These are phyloP conservation scores for Nannospalax galili DNA, from an alignment of 2,113 vertebrate species.

Conservation along the genomic window DNA sequence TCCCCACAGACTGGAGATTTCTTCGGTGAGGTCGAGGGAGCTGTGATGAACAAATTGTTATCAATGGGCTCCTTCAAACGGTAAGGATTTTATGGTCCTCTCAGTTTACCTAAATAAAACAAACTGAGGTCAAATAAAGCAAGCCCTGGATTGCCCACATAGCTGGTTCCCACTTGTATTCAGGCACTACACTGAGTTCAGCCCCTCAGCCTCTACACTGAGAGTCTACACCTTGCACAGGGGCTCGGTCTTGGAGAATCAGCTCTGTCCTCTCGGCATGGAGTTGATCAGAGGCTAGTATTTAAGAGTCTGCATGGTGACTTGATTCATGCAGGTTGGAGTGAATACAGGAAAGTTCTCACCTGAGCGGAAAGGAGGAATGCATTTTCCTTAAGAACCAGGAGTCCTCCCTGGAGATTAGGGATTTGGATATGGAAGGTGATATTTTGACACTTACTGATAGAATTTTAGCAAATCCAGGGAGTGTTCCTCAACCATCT, in stretches of 20 bases:
- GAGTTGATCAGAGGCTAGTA: constrained; percentile 39
- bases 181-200: no score
- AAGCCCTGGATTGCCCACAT: constrained; percentile 31
- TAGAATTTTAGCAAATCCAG: constrained; percentile 29
- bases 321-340: neutral
- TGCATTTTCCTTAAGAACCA: neutral
- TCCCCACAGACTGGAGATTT: constrained; percentile 94
- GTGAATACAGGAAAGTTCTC: constrained; percentile 1
- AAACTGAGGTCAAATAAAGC: constrained; percentile 58
- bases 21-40: constrained; percentile 97
- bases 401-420: neutral
- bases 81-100: constrained; percentile 85
- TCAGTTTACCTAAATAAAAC: constrained; percentile 67
- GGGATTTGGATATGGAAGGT: neutral
- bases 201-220: constrained; percentile 15
- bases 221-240: neutral
- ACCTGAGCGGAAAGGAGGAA: neutral
- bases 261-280: constrained; percentile 57
- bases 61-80: constrained; percentile 99
- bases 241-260: constrained; percentile 22
- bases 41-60: constrained; percentile 98
- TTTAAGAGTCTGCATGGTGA: neutral
- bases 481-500: constrained; percentile 20
- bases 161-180: constrained; percentile 35
- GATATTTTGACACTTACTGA: neutral